A percentile compares a stretch with the other conserved stretches of the same genome.
Conservation (phyloP, 23 tunicate genomes). For the Aplidium turbinatum region DNA sequence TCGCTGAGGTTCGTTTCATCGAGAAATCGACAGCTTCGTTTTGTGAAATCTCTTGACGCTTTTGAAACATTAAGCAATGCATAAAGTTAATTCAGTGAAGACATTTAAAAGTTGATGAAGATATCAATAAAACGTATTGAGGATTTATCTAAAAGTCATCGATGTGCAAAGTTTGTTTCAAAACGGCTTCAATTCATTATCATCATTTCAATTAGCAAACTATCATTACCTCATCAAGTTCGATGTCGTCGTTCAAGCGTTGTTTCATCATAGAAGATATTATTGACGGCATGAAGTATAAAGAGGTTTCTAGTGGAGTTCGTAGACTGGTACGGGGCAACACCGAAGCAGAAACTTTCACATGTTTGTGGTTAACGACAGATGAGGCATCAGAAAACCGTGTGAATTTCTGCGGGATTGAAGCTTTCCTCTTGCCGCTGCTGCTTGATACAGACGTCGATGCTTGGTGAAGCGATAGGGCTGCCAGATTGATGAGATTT, state of each 20-base stretch:
- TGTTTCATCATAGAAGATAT: constrained; percentile 66
- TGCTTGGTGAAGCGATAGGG: not conserved
- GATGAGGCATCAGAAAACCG: constrained; percentile 48
- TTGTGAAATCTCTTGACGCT: constrained; percentile 27
- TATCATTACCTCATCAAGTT: constrained; percentile 5
- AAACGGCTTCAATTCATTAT: no score
- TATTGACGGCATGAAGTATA: constrained; percentile 60
- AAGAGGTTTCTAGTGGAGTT: constrained; percentile 22
- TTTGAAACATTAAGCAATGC: no score
- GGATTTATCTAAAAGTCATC: no score
- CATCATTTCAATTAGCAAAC: no score
- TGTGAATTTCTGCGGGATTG: constrained; percentile 83
- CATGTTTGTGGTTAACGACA: not conserved
- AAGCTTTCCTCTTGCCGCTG: constrained; percentile 84
- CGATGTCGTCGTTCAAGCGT: constrained; percentile 24
- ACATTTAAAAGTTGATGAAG: no score
- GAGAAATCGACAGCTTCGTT: constrained; percentile 78
- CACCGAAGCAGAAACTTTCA: constrained; percentile 1
- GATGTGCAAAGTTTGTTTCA: no score
- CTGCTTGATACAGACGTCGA: constrained; percentile 26
- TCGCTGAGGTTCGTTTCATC: constrained; percentile 34
- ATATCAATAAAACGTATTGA: no score
- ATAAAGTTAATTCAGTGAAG: no score
- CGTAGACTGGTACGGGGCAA: no score
- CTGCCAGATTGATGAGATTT: constrained; percentile 19